Base-by-base conservation (phyloP, 2,888 invertebrate species). In the Drosophila yooni region DNA sequence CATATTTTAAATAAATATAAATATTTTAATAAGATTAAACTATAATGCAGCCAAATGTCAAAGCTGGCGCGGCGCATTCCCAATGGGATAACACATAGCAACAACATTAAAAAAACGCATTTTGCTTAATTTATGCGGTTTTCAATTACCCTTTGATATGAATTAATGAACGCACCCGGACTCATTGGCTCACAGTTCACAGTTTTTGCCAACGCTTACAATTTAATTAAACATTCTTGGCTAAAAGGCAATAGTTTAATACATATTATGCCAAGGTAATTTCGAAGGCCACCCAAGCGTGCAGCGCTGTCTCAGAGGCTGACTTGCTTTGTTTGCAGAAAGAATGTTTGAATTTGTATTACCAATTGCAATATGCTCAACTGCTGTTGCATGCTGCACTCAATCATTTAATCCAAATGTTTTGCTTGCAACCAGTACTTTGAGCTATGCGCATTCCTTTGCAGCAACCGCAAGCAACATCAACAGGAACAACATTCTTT, bases 21-120 rank as follows among this genome's bases (percentile, higher is more conserved):
- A 88, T 88, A 88, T 89, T 88, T 88, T 88, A 88, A 88, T 88
- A 88, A 89, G 87, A 89, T 89, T 91, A 90, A 89, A 90, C 91
- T 86, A 86, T 90, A 89, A 89, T 83, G 82, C 88, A 85, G 88
- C 70, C 88, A 82, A 88, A 84, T 88, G 88, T 86, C 84, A 81
- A 81, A 86, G 83, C 85, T 73, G 77, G 38, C 79, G 70, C 74
- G 77, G 38, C 79, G 70, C 80, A 88, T 87, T 89, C 86, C 91
- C 90, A 89, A 48, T 60, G 72, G 81, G 48, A 70, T 70, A 77
- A 57, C 73, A 73, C 65, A 52, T 13, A 61, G 18, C 27, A 43
- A 13, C 48, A 21, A 57, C 56, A 68, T 27, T 69, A 65, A 77
- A 75, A 76, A 76, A 76, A 60, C 63, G 54, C 60, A 70, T 69